Evolutionary conservation across 2,888 invertebrate genomes (phyloP).

Genomic region (Serripes groenlandicus): DNA sequence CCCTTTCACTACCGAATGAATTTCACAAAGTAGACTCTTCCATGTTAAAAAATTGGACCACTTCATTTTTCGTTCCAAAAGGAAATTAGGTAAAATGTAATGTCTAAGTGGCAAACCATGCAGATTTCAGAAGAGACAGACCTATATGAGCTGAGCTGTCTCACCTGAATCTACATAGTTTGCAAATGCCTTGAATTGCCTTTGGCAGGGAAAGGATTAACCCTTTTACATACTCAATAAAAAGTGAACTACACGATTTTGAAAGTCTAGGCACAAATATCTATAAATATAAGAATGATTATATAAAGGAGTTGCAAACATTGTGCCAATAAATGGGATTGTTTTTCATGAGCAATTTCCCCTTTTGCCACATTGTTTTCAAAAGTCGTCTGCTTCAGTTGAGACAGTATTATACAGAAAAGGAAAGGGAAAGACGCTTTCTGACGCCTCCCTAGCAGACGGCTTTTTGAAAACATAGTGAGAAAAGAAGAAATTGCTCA

Average conservation of each 20-base stretch:
- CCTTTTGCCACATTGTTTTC: not conserved
- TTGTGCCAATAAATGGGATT: not conserved
- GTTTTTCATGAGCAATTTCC: not conserved
- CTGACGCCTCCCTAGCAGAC: no score
- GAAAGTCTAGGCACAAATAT: not conserved
- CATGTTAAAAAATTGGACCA: no score
- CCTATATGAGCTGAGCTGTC: no score
- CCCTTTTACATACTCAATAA: not conserved
- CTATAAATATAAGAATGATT: not conserved
- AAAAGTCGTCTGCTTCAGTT: not conserved
- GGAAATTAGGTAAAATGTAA: no score
- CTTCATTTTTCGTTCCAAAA: no score
- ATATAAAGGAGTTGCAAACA: not conserved
- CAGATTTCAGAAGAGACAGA: no score
- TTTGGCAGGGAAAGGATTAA: not conserved
- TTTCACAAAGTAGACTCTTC: not conserved
- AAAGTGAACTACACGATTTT: not conserved
- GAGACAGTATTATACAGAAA: not conserved
- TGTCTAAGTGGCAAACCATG: no score
- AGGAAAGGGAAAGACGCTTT: not conserved
- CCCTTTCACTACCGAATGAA: no score
- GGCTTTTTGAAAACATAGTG: slow-evolving; percentile 1
- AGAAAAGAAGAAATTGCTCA: slow-evolving; percentile 8
- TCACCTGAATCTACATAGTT: no score
- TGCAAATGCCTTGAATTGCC: no score